A percentile compares a stretch with the other conserved stretches of the same genome.
These are phyloP conservation scores for Synergus japonicus DNA, from an alignment of 2,888 invertebrate genomes.

Conservation along the genomic window DNA sequence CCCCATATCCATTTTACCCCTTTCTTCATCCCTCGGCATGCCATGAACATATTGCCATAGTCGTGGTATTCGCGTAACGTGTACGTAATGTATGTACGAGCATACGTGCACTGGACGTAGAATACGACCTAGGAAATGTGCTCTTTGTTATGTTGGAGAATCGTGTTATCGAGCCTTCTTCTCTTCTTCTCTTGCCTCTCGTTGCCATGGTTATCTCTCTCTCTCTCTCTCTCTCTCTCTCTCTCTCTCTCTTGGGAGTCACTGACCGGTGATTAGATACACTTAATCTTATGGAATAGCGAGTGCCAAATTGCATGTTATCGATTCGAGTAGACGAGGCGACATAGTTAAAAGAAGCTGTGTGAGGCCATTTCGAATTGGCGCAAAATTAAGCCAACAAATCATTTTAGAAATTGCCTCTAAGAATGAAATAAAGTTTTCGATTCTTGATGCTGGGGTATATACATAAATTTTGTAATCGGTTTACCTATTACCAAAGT, in stretches of 20 bases:
- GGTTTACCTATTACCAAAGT: too few relatives aligned
- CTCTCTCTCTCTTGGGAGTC: conserved; percentile 13
- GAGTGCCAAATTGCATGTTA: conserved; percentile 21
- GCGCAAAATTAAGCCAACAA: background rate
- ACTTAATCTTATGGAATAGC: conserved; percentile 35
- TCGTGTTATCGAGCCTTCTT: conserved; percentile 40
- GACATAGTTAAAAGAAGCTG: background rate
- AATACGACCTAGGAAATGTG: conserved; percentile 39
- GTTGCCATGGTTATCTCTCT: conserved; percentile 30
- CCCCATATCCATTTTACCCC: conserved; percentile 22
- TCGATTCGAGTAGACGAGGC: conserved; percentile 10
- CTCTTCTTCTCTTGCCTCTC: conserved; percentile 25
- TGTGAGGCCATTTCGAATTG: background rate
- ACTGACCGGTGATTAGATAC: conserved; percentile 37
- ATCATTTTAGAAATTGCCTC: background rate
- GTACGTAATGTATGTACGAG: conserved; percentile 47
- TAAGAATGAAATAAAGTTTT: conserved; percentile 26
- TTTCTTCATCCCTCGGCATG: conserved; percentile 39
- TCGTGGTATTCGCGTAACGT: conserved; percentile 42
- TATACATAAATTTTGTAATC: background rate
- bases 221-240: background rate
- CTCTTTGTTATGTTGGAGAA: conserved; percentile 39
- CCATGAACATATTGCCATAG: conserved; percentile 48
- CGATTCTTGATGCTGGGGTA: background rate
- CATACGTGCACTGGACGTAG: conserved; percentile 45